Percentiles rank a stretch among this genome's conserved stretches.
These are phyloP conservation scores for Steinernema hermaphroditum DNA, from an alignment of 2,888 invertebrate species.

Conservation along the genomic window DNA sequence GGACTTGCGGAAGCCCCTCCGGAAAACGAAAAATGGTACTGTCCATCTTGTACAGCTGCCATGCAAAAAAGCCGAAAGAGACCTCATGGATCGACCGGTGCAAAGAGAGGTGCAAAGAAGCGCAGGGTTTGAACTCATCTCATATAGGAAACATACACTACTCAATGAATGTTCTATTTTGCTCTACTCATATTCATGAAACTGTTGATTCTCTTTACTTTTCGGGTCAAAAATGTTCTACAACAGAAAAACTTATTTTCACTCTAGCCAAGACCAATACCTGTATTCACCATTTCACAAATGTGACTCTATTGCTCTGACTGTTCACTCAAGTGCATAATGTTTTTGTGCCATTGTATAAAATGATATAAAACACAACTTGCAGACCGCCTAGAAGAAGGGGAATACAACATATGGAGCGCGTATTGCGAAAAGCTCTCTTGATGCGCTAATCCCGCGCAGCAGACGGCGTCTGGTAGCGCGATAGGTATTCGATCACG, in stretches of 20 bases:
- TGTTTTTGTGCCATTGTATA: neutral
- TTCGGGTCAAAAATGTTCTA: constrained; percentile 6
- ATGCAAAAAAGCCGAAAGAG: neutral
- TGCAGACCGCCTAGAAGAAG: too few relatives aligned
- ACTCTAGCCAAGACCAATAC: neutral
- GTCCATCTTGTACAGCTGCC: constrained; percentile 51
- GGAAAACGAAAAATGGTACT: constrained; percentile 56
- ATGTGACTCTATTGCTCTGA: neutral
- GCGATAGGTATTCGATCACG: constrained; percentile 1
- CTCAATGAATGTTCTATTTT: constrained; percentile 1
- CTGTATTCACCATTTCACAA: neutral
- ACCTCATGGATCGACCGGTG: constrained; percentile 3
- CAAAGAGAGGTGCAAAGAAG: constrained; percentile 15
- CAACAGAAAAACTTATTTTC: neutral
- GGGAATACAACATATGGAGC: neutral
- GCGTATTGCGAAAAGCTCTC: neutral
- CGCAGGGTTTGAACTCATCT: neutral
- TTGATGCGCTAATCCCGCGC: constrained; percentile 9
- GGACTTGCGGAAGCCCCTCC: constrained; percentile 55
- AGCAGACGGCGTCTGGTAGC: constrained; percentile 27
- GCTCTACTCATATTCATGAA: neutral
- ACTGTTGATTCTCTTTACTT: constrained; percentile 6
- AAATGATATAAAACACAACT: too few relatives aligned
- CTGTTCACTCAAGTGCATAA: neutral
- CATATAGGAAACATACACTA: neutral